Percentiles rank a stretch among this genome's conserved stretches.
phyloP scores from a whole-genome alignment of 2,797 vertebrate species.

The Pseudomugil gertrudae region DNA sequence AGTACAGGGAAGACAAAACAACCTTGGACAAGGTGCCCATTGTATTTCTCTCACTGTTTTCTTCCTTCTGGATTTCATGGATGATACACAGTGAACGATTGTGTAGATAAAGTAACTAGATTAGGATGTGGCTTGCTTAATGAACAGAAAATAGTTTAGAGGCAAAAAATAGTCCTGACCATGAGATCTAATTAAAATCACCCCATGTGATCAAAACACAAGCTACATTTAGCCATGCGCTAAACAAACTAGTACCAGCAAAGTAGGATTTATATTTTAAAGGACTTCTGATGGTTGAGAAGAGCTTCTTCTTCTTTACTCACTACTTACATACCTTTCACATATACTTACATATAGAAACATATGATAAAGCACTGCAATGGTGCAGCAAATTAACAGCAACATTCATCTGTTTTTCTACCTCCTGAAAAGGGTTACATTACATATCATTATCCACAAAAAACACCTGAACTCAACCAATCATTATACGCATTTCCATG shows the following conservation, averaged over 20 bases:
- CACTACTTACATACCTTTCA: no score
- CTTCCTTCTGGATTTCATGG: constrained; percentile 2
- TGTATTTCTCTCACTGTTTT: constrained; percentile 29
- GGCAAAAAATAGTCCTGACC: not conserved
- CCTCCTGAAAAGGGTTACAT: constrained; percentile 12
- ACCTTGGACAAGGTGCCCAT: constrained; percentile 46
- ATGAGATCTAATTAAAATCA: constrained; percentile 2
- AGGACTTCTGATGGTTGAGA: no score
- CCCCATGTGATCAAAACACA: not conserved
- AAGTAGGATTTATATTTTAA: not conserved
- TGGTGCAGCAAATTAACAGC: not conserved
- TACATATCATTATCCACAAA: constrained; percentile 2
- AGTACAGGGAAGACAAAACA: constrained; percentile 43
- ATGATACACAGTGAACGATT: constrained; percentile 8
- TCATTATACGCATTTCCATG: no score
- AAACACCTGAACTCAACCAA: constrained; percentile 1
- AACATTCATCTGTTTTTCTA: constrained; percentile 15
- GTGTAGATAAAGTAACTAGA: constrained; percentile 25
- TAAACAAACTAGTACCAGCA: not conserved
- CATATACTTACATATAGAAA: not conserved
- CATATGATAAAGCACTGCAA: not conserved
- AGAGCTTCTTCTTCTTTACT: not conserved
- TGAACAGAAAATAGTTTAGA: constrained; percentile 11
- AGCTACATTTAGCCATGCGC: not conserved
- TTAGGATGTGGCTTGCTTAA: not conserved